These are phyloP conservation scores for Micoletzkya japonica DNA, from an alignment of 2,888 invertebrate species.

Conservation along the genomic window DNA sequence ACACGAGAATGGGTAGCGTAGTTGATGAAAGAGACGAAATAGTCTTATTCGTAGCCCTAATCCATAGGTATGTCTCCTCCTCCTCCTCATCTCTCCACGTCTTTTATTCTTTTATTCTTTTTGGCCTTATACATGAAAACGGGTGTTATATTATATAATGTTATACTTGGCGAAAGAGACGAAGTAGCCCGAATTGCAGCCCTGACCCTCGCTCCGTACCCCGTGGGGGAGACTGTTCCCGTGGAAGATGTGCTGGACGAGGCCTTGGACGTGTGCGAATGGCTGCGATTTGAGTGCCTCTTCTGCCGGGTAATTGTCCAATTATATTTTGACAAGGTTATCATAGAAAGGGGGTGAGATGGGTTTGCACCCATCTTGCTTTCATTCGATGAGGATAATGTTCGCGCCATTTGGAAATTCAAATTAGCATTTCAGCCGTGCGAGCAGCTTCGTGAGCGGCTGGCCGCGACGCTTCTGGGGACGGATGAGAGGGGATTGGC, in stretches of 20 bases:
- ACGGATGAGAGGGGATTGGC: background rate
- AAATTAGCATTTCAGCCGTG: constrained; percentile 43
- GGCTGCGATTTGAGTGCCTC: constrained; percentile 51
- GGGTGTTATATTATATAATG: background rate
- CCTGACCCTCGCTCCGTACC: constrained; percentile 34
- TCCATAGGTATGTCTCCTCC: background rate
- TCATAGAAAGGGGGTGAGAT: background rate
- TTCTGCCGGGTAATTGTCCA: constrained; percentile 32
- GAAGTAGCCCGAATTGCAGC: too few species aligned
- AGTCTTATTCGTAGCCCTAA: background rate
- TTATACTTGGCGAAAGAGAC: background rate
- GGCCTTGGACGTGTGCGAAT: constrained; percentile 40
- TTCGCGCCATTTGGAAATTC: too few species aligned
- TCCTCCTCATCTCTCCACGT: too few species aligned
- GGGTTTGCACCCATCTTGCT: too few species aligned
- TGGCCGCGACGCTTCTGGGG: constrained; percentile 30
- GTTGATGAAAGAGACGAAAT: too few species aligned
- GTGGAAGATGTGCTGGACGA: constrained; percentile 37
- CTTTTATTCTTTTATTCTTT: too few species aligned
- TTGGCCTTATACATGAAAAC: too few species aligned
- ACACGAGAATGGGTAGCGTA: too few species aligned
- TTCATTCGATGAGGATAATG: too few species aligned
- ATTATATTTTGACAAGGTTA: background rate
- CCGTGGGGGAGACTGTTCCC: constrained; percentile 2
- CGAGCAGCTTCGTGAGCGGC: constrained; percentile 39